phyloP scores from a whole-genome alignment of 2,797 vertebrate species.

The Gallirallus australis region DNA sequence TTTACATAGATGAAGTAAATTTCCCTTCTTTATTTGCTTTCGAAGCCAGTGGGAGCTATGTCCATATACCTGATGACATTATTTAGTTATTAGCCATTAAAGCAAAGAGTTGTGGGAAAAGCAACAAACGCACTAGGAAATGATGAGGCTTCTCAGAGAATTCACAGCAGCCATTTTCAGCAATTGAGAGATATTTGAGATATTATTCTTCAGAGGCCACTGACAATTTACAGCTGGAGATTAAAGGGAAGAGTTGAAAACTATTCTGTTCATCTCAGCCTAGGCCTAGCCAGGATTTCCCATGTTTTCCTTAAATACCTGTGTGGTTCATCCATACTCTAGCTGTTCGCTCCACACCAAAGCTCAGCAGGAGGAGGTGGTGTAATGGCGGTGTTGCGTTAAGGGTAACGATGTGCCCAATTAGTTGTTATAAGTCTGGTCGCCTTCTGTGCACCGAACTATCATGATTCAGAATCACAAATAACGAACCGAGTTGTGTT shows the following conservation, averaged over 20 bases:
- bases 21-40: constrained; percentile 13
- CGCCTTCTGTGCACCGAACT: too few relatives aligned
- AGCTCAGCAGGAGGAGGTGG: not conserved
- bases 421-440: too few relatives aligned
- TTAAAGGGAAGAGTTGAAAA: not conserved
- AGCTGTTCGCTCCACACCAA: not conserved
- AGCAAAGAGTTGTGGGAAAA: not conserved
- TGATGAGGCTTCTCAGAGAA: not conserved
- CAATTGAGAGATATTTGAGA: not conserved
- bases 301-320: not conserved
- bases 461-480: too few relatives aligned
- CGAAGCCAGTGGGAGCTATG: not conserved
- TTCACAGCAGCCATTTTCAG: not conserved
- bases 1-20: constrained; percentile 18
- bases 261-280: not conserved
- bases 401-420: too few relatives aligned
- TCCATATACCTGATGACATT: not conserved
- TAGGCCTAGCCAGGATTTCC: not conserved
- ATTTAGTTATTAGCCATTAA: not conserved
- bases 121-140: not conserved
- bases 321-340: fast-evolving
- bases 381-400: not conserved
- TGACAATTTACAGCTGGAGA: not conserved
- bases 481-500: too few relatives aligned
- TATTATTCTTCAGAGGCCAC: not conserved